These are phyloP conservation scores for Andrena haemorrhoa DNA, from an alignment of 2,888 invertebrate genomes.

Conservation along the genomic window DNA sequence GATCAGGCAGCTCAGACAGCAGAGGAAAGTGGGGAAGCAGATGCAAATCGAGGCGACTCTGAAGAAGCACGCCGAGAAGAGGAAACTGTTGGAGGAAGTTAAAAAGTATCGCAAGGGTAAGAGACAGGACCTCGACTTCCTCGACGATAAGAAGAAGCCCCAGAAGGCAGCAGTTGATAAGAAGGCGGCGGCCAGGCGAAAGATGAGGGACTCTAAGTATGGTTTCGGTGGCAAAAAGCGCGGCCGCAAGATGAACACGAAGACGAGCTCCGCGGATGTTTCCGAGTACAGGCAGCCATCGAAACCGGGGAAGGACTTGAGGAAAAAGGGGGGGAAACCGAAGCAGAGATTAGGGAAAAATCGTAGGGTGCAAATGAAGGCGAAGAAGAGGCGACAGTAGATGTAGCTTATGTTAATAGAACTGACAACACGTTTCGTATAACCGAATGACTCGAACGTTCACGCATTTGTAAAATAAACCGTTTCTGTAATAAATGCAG, in stretches of 20 bases:
- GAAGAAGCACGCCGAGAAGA: constrained; percentile 95
- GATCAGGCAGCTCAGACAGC: constrained; percentile 94
- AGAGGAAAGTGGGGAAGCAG: constrained; percentile 97
- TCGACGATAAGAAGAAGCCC: constrained; percentile 88
- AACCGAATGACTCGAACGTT: no score
- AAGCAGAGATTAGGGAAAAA: constrained; percentile 85
- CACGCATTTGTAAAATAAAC: constrained; percentile 34
- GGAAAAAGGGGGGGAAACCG: constrained; percentile 59
- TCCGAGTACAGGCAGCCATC: constrained; percentile 86
- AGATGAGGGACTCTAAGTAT: constrained; percentile 93
- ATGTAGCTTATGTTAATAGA: background rate
- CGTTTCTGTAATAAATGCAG: constrained; percentile 13
- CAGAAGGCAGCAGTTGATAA: constrained; percentile 60
- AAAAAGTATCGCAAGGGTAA: constrained; percentile 96
- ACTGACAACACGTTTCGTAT: background rate
- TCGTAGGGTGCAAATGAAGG: constrained; percentile 85
- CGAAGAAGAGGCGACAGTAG: constrained; percentile 78
- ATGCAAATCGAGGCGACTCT: constrained; percentile 93
- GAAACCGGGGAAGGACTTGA: constrained; percentile 74
- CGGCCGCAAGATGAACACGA: constrained; percentile 94
- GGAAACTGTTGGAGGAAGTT: constrained; percentile 95
- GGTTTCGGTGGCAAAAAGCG: constrained; percentile 98
- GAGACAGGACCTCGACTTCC: constrained; percentile 92
- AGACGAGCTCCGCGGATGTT: constrained; percentile 90
- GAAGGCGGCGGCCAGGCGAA: constrained; percentile 86